These are phyloP conservation scores for Melipona quadrifasciata DNA, from an alignment of 1,140 invertebrate species.

Conservation along the genomic window DNA sequence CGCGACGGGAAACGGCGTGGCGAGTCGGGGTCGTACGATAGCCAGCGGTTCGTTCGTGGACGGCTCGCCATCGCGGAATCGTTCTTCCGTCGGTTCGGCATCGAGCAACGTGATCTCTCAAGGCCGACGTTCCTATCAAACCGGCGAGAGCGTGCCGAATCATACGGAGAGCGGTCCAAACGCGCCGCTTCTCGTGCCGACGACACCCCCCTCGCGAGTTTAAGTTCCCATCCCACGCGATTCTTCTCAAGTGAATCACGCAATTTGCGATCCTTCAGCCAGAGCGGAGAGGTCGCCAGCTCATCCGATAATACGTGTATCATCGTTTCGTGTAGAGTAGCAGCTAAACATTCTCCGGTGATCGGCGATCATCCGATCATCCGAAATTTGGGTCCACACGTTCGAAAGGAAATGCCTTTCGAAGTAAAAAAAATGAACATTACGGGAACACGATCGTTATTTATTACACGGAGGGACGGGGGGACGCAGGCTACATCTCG, in stretches of 20 bases:
- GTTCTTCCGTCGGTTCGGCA: conserved; percentile 23
- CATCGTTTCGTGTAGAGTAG: conserved; percentile 37
- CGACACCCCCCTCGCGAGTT: conserved; percentile 72
- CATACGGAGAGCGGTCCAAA: conserved; percentile 75
- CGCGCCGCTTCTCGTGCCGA: conserved; percentile 74
- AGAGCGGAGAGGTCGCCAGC: background rate
- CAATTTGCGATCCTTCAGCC: background rate
- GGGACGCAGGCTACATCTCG: background rate
- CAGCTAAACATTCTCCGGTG: conserved; percentile 12
- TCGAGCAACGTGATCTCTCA: conserved; percentile 52
- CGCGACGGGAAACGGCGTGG: conserved; percentile 73
- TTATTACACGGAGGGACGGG: background rate
- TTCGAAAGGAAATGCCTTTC: conserved; percentile 32
- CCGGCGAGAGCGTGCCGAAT: conserved; percentile 73
- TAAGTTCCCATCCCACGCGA: conserved; percentile 43
- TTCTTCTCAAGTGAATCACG: background rate
- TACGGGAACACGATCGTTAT: conserved; percentile 20
- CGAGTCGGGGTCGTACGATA: conserved; percentile 38
- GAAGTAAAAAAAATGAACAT: conserved; percentile 19
- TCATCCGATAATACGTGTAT: conserved; percentile 11
- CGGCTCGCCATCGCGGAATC: conserved; percentile 53
- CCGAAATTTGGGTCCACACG: conserved; percentile 38
- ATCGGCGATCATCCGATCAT: conserved; percentile 21
- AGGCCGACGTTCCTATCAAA: conserved; percentile 61
- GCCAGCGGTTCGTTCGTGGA: background rate